Base-by-base conservation (phyloP, 2,888 invertebrate genomes). In the Salpingus planirostris region DNA sequence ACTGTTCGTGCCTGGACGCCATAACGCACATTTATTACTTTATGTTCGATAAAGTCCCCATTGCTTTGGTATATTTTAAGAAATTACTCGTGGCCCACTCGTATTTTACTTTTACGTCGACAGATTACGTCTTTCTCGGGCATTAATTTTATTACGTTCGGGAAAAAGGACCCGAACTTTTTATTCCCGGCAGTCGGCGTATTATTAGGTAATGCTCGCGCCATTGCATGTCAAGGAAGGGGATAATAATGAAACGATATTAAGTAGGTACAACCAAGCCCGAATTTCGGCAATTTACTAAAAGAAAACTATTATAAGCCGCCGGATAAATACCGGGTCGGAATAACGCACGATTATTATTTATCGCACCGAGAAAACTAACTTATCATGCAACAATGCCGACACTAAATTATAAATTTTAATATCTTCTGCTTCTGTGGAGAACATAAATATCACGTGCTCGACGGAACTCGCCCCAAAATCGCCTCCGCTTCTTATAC, bases 11-110 rank as follows among this genome's bases (percentile, higher is more conserved):
- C 49, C 44, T 54, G 54, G 54, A 56, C 55, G 51, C 59, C 55
- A 60, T 62, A 59, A 60, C 53, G 54, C 49, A 53, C 54, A 49
- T 60, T 59, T 60, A 61, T 60, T 58, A 57, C 58, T 54, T 49
- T 49, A 53, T 54, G 52, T 58, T 56, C 59, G 58, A 61, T 61
- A 60, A 58, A 56, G 52, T 49, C 49, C 46, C 55, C 55, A 49
- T 49, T 47, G 48, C 48, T 53, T 47, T 40, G 47, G 54, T 54
- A 51, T 59, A 59, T 60, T 60, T 61, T 58, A 58, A 56, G 61
- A 59, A 60, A 61, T 60, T 60, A 57, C 59, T 59, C 36, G 31
- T 29, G 26, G 33, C 30, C 40, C 33, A 36, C 36, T 29, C 40
- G 40, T 40, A 40, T 43, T 42, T 40, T 40, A 36, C 36, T 43